Evolutionary conservation across 2,888 invertebrate species (phyloP).

Genomic region (Caenorhabditis plicata): DNA sequence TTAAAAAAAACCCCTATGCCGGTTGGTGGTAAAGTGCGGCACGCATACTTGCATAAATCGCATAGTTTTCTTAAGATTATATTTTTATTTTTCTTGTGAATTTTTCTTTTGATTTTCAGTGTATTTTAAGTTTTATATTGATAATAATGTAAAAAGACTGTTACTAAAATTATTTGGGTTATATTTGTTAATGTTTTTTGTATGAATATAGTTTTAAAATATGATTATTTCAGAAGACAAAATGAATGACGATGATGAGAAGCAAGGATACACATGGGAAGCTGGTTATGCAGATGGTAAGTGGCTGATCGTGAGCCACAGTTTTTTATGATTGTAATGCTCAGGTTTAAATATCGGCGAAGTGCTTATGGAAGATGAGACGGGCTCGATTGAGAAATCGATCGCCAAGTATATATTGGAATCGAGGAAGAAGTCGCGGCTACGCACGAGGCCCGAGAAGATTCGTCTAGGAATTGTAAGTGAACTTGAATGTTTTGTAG

Average conservation of each 20-base stretch:
- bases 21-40: no score
- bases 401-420: conserved; percentile 88
- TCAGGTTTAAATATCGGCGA: conserved; percentile 71
- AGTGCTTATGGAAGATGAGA: conserved; percentile 91
- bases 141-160: no score
- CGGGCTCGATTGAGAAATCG: conserved; percentile 85
- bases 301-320: conserved; percentile 4
- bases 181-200: no score
- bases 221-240: not conserved
- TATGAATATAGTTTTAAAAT: not conserved
- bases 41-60: no score
- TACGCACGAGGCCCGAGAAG: conserved; percentile 70
- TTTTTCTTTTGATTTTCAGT: not conserved
- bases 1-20: no score
- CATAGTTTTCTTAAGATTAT: no score
- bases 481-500: not conserved
- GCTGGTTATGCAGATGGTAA: conserved; percentile 69
- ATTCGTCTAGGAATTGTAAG: conserved; percentile 83
- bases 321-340: not conserved
- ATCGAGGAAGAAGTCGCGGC: conserved; percentile 74
- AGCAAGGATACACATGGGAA: conserved; percentile 68
- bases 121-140: conserved; percentile 5
- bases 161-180: no score
- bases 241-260: conserved; percentile 51
- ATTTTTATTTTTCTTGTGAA: not conserved